A percentile compares a stretch with the other conserved stretches of the same genome.
phyloP scores from a whole-genome alignment of 2,797 vertebrate species.

The Sebastes elongatus region DNA sequence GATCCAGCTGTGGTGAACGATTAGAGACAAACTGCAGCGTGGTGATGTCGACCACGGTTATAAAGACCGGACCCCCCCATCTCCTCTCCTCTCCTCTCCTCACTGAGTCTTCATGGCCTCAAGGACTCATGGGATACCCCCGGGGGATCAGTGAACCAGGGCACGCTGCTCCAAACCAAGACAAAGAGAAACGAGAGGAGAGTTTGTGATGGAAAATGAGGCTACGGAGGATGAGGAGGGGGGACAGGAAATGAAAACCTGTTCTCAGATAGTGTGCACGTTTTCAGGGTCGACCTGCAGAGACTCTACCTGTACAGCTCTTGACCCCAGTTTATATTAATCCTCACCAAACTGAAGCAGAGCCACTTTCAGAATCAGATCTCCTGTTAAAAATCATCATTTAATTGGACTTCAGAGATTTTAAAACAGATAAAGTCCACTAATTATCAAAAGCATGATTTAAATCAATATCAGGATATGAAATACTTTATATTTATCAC shows the following conservation, averaged over 20 bases:
- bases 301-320: not conserved
- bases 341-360: not conserved
- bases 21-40: not conserved
- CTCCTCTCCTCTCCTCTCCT: too few species aligned
- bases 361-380: not conserved
- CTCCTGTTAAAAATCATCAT: not conserved
- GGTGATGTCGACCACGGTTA: not conserved
- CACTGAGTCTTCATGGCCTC: not conserved
- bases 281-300: not conserved
- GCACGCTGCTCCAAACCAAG: not conserved
- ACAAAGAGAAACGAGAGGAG: not conserved
- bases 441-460: not conserved
- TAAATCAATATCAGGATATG: too few species aligned
- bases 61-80: not conserved
- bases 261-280: not conserved
- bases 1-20: not conserved
- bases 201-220: slow-evolving; percentile 41
- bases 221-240: not conserved
- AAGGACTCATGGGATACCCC: slow-evolving; percentile 19
- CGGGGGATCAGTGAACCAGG: slow-evolving; percentile 8
- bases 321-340: not conserved
- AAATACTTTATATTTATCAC: not conserved
- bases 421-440: not conserved
- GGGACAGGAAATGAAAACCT: not conserved
- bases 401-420: not conserved